phyloP scores from a whole-genome alignment of 2,113 vertebrate species.

The Tapirus terrestris region DNA sequence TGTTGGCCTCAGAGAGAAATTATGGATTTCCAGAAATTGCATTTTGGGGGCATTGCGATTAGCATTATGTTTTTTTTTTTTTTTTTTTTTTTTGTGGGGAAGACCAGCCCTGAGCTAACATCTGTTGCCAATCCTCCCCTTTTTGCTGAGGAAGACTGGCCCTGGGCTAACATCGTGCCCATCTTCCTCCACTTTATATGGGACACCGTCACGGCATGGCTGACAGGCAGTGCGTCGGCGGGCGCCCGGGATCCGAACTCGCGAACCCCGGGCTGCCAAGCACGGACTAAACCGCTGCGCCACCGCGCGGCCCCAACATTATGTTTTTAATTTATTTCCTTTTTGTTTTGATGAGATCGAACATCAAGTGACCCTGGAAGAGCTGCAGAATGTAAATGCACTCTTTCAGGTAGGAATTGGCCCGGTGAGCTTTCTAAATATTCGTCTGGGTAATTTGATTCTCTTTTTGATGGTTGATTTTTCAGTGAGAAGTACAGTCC shows the following conservation, averaged over 20 bases:
- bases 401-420: conserved; percentile 86
- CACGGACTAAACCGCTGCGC: no score
- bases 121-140: no score
- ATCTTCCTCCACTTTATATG: no score
- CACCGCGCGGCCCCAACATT: no score
- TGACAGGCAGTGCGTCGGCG: no score
- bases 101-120: no score
- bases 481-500: background rate
- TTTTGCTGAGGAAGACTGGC: no score
- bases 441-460: background rate
- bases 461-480: conserved; percentile 21
- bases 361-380: conserved; percentile 84
- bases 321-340: conserved; percentile 58
- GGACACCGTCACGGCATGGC: no score
- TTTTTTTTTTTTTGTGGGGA: no score
- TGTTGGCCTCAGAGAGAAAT: background rate
- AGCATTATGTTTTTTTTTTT: background rate
- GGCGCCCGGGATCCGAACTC: no score
- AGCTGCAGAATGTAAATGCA: conserved; percentile 84
- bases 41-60: background rate
- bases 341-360: conserved; percentile 80
- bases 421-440: background rate
- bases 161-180: no score
- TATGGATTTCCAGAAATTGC: background rate
- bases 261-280: no score